Base-by-base conservation (phyloP, 2,113 vertebrate species). In the Xiphophorus maculatus region DNA sequence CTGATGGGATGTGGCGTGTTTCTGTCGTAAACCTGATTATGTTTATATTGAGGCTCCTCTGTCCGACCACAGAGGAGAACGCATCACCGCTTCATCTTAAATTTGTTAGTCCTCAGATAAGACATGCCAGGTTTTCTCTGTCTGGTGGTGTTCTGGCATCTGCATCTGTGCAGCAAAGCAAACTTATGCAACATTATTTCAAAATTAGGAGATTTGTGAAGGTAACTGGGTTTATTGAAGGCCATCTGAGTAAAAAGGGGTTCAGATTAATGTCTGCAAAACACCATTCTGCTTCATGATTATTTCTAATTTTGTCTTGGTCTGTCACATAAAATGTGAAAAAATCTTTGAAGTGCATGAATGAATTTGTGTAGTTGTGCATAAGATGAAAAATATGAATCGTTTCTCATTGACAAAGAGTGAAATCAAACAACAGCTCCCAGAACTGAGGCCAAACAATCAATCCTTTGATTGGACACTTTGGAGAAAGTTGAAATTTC, bases 1-100 rank as follows among this genome's bases (percentile, higher is more conserved):
- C 78, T 79, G 86, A 89, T 90, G 80, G 84, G 89, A 87, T 54
- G 80, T 82, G 88, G 62, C 54, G 44, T 81, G 70, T 85, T 86
- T 89, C 83, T 66, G 74, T 86, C 84, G 88, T 76, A 87, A 91
- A 94, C 87, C 69, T 65, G 75, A 92, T 94, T 92, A 90, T 80
- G 80, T 84, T 81, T 48, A 84, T 82, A 88, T 62, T 76, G 81
- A 83, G 74, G 61, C 73, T 63, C 17, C 63, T 27, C 73, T 73
- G 87, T 87, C 69, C 33, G 66, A 82, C 77, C 82, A 60, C 54
- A 84, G 69, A 17, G 51, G 51, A 81, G 84, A 92, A 90, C 76
- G 33, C 78, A 85, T 93, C 85, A 88, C 88, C 12, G 65, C 29
- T 69, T 80, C 79, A 54, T 73, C 83, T 42, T 54, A 87, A 29